Evolutionary conservation across 1,140 invertebrate genomes (phyloP).

Genomic region (Cylas formicarius): DNA sequence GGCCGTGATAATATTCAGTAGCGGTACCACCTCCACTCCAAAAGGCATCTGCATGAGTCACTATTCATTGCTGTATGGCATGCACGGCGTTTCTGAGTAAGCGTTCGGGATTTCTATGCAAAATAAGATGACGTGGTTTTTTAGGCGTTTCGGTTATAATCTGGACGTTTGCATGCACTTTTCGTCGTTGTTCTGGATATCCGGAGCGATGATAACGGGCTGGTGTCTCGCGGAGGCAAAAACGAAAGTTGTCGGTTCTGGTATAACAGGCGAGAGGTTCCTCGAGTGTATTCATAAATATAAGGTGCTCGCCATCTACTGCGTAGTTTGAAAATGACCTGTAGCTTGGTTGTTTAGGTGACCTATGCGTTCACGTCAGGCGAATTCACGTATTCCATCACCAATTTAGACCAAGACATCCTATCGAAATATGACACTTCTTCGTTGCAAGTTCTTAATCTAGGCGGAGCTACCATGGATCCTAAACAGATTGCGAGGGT

Average conservation of each 20-base stretch:
- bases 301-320: conserved; percentile 38
- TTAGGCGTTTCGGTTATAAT: too few species aligned
- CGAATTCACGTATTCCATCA: conserved; percentile 28
- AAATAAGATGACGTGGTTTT: too few species aligned
- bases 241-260: conserved; percentile 32
- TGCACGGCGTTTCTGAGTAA: too few species aligned
- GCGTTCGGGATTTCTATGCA: too few species aligned
- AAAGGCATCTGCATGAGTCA: conserved; percentile 46
- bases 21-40: conserved; percentile 69
- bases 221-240: conserved; percentile 26
- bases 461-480: conserved; percentile 38
- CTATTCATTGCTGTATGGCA: too few species aligned
- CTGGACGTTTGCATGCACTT: conserved; percentile 9
- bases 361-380: conserved; percentile 31
- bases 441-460: conserved; percentile 31
- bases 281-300: conserved; percentile 39
- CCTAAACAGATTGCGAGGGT: conserved; percentile 27
- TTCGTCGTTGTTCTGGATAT: conserved; percentile 21
- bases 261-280: conserved; percentile 35
- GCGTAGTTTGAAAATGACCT: conserved; percentile 3
- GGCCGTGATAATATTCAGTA: conserved; percentile 48
- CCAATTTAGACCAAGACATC: conserved; percentile 35
- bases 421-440: conserved; percentile 35
- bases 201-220: conserved; percentile 13
- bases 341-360: conserved; percentile 37